Percentiles rank a stretch among this genome's conserved stretches.
phyloP scores from a whole-genome alignment of 2,113 vertebrate species.

The Aptenodytes forsteri region DNA sequence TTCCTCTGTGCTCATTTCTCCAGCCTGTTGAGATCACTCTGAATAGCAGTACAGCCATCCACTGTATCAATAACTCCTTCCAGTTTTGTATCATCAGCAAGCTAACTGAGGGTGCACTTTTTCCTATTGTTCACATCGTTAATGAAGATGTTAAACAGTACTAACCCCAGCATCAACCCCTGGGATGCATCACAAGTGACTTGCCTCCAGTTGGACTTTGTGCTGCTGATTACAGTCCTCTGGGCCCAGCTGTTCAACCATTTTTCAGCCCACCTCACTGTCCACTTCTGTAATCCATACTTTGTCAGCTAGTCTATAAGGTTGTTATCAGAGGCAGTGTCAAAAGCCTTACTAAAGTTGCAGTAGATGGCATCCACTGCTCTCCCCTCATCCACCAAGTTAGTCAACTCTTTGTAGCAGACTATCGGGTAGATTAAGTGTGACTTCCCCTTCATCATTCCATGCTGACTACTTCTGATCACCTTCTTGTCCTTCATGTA shows the following conservation, averaged over 20 bases:
- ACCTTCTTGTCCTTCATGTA: not conserved
- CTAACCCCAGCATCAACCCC: not conserved
- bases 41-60: not conserved
- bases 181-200: not conserved
- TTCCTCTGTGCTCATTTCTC: not conserved
- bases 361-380: not conserved
- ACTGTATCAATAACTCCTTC: not conserved
- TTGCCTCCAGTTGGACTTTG: not conserved
- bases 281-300: not conserved
- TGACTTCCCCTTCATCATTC: not conserved
- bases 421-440: not conserved
- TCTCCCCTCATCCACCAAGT: not conserved
- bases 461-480: not conserved
- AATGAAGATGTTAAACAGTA: not conserved
- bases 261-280: not conserved
- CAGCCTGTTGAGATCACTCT: not conserved
- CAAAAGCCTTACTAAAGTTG: not conserved
- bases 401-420: not conserved
- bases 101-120: not conserved
- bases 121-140: rapidly evolving
- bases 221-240: not conserved
- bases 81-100: not conserved
- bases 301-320: not conserved
- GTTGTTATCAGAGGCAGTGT: not conserved
- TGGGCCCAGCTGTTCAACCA: not conserved